A percentile compares a stretch with the other conserved stretches of the same genome.
Conservation (phyloP, 2,888 invertebrate genomes). For the Apodemia zela region DNA sequence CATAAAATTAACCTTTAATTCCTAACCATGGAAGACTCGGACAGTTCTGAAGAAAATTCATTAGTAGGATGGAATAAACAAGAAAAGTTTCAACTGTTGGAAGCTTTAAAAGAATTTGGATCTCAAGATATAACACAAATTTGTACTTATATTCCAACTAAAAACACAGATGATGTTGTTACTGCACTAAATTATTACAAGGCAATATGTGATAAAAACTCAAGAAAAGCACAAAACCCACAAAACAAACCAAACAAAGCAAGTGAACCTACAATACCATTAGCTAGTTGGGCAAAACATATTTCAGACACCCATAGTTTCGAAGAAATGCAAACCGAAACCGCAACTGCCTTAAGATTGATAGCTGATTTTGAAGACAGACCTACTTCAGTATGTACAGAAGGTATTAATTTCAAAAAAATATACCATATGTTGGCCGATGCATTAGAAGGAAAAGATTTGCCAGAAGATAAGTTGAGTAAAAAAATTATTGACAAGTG, state of each 20-base stretch:
- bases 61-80: constrained; percentile 47
- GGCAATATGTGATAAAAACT: constrained; percentile 26
- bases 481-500: constrained; percentile 49
- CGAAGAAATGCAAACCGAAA: constrained; percentile 54
- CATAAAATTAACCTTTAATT: too few species aligned
- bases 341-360: constrained; percentile 50
- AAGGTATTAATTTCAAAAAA: constrained; percentile 51
- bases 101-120: constrained; percentile 44
- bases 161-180: constrained; percentile 44
- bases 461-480: constrained; percentile 40
- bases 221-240: constrained; percentile 25
- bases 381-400: constrained; percentile 42
- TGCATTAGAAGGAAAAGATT: constrained; percentile 60
- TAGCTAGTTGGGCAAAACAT: constrained; percentile 54
- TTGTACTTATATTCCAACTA: constrained; percentile 40
- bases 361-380: constrained; percentile 63
- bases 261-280: constrained; percentile 37
- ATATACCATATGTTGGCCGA: constrained; percentile 59
- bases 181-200: constrained; percentile 48
- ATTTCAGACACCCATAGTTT: constrained; percentile 46
- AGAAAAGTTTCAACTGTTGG: constrained; percentile 51
- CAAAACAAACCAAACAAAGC: constrained; percentile 25
- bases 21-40: not conserved
- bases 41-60: not conserved
- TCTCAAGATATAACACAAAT: constrained; percentile 42